These are phyloP conservation scores for Amazona vittata DNA, from an alignment of 2,113 vertebrate species.

Conservation along the genomic window DNA sequence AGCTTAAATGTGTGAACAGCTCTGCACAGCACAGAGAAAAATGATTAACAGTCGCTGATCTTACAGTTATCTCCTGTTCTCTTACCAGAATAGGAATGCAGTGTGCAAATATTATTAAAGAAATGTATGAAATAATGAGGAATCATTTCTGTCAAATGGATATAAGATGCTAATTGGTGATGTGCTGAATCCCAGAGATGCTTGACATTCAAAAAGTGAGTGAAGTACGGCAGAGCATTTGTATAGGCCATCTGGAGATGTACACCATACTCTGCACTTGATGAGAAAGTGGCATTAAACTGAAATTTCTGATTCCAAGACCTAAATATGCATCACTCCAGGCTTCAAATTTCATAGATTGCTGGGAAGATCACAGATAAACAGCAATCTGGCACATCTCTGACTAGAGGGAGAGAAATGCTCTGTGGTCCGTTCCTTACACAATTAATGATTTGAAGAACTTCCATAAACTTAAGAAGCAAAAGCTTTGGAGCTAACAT, in stretches of 20 bases:
- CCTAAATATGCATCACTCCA: constrained; percentile 74
- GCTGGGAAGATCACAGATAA: constrained; percentile 23
- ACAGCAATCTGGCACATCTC: constrained; percentile 50
- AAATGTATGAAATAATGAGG: constrained; percentile 67
- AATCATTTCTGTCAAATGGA: constrained; percentile 75
- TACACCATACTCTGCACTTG: constrained; percentile 66
- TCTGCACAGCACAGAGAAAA: neutral
- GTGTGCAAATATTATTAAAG: constrained; percentile 69
- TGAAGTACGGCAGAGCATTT: constrained; percentile 80
- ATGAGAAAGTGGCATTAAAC: constrained; percentile 77
- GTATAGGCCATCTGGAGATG: constrained; percentile 82
- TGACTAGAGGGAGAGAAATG: neutral
- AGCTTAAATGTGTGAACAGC: neutral
- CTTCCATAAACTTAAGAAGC: neutral
- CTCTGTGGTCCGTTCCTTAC: neutral
- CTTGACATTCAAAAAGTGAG: constrained; percentile 82
- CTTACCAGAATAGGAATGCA: constrained; percentile 8
- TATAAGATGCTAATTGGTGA: constrained; percentile 81
- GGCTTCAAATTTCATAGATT: constrained; percentile 61
- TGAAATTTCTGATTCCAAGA: constrained; percentile 72
- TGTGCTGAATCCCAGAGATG: constrained; percentile 82
- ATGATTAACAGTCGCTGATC: neutral
- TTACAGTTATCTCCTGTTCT: neutral
- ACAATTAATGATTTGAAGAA: constrained; percentile 40
- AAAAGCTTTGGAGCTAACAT: neutral